Evolutionary conservation across 2,888 invertebrate species (phyloP), one percentile per base, ranked within the genome.

Genomic region (Nipponacmea schrenckii): DNA sequence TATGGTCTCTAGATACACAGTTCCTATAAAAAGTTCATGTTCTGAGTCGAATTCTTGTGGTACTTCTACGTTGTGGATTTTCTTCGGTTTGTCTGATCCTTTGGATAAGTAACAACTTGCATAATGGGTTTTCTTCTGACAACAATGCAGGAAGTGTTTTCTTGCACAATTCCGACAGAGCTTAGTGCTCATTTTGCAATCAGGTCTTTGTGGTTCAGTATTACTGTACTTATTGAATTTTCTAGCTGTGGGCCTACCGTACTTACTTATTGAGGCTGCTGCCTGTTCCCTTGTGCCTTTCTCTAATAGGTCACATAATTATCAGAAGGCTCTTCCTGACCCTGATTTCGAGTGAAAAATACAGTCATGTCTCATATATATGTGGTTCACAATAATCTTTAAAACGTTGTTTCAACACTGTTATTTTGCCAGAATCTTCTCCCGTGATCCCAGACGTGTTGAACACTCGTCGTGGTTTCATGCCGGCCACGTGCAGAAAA

Each of bases 91-190:
- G 24, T 24, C n/a, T 56, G n/a, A 12, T 20, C 56, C n/a, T 56
- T 48, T 20, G 46, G 67, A 17, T 24, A 48, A 24, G 20, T 67
- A 74, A n/a, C 48, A 26, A 14, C 44, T 46, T 15, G 39, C 65
- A 20, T 69, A 74, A 46, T 74, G 74, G 39, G 69, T 71, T 45
- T 15, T 71, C 4, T 46, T 67, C 12, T 66, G 62, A 17, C 73
- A 70, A 27, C 65, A 45, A 24, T 45, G 69, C 71, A 67, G 27
- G 31, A 62, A 24, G 26, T 69, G 67, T 56, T 64, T 27, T 26
- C 26, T 50, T 46, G 68, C 68, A 68, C 71, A 69, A 62, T 67
- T 66, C 48, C 62, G 63, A 48, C 71, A 64, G 10, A 44, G n/a
- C 7, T 24, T 56, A n/a, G 1, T 17, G 24, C n/a, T 56, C n/a